A percentile compares a stretch with the other conserved stretches of the same genome.
Evolutionary conservation across 2,797 vertebrate genomes (phyloP).

Genomic region (Pagetopsis macropterus): DNA sequence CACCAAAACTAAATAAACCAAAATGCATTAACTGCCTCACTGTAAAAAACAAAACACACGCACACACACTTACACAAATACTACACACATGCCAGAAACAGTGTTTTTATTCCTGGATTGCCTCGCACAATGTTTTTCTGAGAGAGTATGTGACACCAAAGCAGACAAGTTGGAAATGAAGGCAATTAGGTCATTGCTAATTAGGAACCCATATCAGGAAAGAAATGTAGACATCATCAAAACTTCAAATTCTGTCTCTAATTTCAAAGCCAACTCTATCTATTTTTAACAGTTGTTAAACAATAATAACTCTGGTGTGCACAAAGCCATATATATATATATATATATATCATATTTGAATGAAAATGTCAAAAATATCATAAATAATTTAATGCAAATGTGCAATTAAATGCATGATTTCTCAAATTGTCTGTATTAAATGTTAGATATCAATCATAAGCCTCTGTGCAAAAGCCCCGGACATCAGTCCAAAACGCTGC

Average conservation of each 20-base stretch:
- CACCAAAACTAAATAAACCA: constrained; percentile 27
- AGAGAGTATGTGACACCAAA: constrained; percentile 51
- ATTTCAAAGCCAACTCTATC: constrained; percentile 13
- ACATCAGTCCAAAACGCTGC: constrained; percentile 72
- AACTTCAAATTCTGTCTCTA: constrained; percentile 31
- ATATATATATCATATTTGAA: constrained; percentile 6
- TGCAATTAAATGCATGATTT: constrained; percentile 10
- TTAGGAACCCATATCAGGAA: constrained; percentile 25
- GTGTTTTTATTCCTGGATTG: constrained; percentile 44
- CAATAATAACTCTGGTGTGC: constrained; percentile 31
- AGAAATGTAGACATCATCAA: constrained; percentile 21
- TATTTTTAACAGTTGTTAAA: neutral
- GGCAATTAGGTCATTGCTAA: constrained; percentile 64
- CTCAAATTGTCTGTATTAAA: neutral
- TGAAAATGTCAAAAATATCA: constrained; percentile 14
- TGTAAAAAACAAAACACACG: constrained; percentile 57
- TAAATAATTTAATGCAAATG: neutral
- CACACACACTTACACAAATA: constrained; percentile 24
- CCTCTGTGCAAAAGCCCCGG: constrained; percentile 16
- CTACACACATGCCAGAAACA: constrained; percentile 33
- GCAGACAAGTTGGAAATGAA: constrained; percentile 54
- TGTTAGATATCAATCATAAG: constrained; percentile 1
- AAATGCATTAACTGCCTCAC: constrained; percentile 57
- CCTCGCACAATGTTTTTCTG: constrained; percentile 50
- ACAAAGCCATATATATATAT: neutral